These are phyloP conservation scores for Drosophila ironensis DNA, from an alignment of 1,140 invertebrate species.

Conservation along the genomic window DNA sequence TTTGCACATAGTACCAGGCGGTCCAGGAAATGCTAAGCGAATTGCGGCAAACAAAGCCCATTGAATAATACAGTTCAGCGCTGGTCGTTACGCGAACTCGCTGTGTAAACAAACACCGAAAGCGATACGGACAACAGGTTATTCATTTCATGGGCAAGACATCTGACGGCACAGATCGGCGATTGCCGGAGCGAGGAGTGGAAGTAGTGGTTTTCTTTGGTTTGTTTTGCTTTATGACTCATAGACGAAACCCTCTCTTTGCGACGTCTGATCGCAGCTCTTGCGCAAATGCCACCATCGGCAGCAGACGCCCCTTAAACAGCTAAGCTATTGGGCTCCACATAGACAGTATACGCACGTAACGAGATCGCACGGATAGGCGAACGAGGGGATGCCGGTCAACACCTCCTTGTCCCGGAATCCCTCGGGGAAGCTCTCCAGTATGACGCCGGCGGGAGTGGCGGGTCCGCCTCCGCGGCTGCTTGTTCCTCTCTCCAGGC, in stretches of 20 bases:
- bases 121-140: slow-evolving; percentile 70
- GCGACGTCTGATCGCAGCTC: slow-evolving; percentile 10
- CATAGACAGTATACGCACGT: slow-evolving; percentile 84
- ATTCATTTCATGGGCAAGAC: slow-evolving; percentile 74
- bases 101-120: slow-evolving; percentile 70
- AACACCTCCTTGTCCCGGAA: slow-evolving; percentile 89
- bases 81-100: slow-evolving; percentile 54
- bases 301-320: slow-evolving; percentile 2
- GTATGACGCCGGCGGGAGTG: slow-evolving; percentile 84
- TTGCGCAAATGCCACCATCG: slow-evolving; percentile 17
- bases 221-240: slow-evolving; percentile 12
- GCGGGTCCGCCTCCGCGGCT: slow-evolving; percentile 35
- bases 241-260: slow-evolving; percentile 12
- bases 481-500: slow-evolving; percentile 78
- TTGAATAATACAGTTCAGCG: slow-evolving; percentile 56
- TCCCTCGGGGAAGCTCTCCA: slow-evolving; percentile 88
- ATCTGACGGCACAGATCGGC: slow-evolving; percentile 23
- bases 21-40: slow-evolving; percentile 56
- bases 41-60: slow-evolving; percentile 45
- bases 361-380: slow-evolving; percentile 90
- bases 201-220: slow-evolving; percentile 20
- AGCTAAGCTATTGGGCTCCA: no score
- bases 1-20: slow-evolving; percentile 19
- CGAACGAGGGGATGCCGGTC: slow-evolving; percentile 90
- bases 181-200: slow-evolving; percentile 9